Base-by-base conservation (phyloP, 1,140 invertebrate species). In the Ladona fulva region DNA sequence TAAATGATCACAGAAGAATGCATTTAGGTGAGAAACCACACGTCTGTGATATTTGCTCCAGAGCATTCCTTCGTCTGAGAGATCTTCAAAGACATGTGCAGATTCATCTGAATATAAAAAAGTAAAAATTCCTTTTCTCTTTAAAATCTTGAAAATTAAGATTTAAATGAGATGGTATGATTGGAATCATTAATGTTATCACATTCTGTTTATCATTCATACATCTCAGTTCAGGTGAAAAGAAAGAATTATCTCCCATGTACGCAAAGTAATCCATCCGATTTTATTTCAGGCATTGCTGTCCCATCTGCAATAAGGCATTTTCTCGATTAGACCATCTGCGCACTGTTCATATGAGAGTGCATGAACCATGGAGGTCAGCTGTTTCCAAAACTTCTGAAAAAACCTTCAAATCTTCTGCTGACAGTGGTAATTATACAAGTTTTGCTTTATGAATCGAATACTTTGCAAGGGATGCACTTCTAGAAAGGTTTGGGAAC, bases 1-100 rank as follows among this genome's bases (percentile, higher is more conserved):
- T 66, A 22, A 66, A 16, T 22, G 52, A 66, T 22, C 52, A 66
- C 52, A 16, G 52, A 66, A 16, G 52, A 66, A 19, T 89, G 75
- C 88, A 89, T 82, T 84, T 84, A 6, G 90, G 90, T 10, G 91
- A 91, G 80, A 81, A 90, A 29, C 90, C 91, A 0, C 91, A 90
- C 82, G 86, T 87, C 29, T 92, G 90, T 80, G 84, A 85, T 74
- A 82, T 86, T 22, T 90, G 89, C 81, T 80, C 82, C 24, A 91
- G 90, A 81, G 85, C 85, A 66, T 91, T 91, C 81, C 88, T 88
- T 19, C 52, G 52, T 12, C n/a, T 66, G 3, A 66, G 52, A 66
- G 52, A 66, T 22, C 52, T 66, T 66, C 52, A 66, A 12, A 66
- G 52, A 22, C 52, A 66, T 22, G 1, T 66, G 3, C 52, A 19